These are phyloP conservation scores for Melitaea athalia DNA, from an alignment of 2,888 invertebrate genomes.

Conservation along the genomic window DNA sequence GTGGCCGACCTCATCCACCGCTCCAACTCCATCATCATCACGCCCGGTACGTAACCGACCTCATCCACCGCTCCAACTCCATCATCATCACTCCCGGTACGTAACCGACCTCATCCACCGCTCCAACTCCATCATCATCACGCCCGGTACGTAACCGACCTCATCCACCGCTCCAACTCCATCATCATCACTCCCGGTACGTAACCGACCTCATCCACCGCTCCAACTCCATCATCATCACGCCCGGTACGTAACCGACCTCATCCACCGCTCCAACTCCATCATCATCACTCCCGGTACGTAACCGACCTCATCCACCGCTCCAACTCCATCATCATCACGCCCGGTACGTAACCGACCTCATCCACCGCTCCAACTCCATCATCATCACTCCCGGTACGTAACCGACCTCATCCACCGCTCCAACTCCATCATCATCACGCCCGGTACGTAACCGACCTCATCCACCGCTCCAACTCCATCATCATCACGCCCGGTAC, in stretches of 20 bases:
- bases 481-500: conserved; percentile 93
- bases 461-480: conserved; percentile 89
- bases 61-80: conserved; percentile 89
- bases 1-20: conserved; percentile 89
- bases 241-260: conserved; percentile 90
- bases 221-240: conserved; percentile 92
- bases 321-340: conserved; percentile 92
- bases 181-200: conserved; percentile 93
- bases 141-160: conserved; percentile 90
- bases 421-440: conserved; percentile 92
- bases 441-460: conserved; percentile 90
- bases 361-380: conserved; percentile 89
- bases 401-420: conserved; percentile 89
- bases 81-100: conserved; percentile 93
- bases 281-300: conserved; percentile 93
- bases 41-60: conserved; percentile 83
- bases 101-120: conserved; percentile 89
- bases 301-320: conserved; percentile 89
- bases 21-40: conserved; percentile 92
- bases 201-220: conserved; percentile 89
- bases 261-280: conserved; percentile 89
- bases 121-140: conserved; percentile 92
- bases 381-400: conserved; percentile 93
- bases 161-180: conserved; percentile 89
- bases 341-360: conserved; percentile 90